phyloP scores from a whole-genome alignment of 2,797 vertebrate genomes.

The Pipistrellus pygmaeus region DNA sequence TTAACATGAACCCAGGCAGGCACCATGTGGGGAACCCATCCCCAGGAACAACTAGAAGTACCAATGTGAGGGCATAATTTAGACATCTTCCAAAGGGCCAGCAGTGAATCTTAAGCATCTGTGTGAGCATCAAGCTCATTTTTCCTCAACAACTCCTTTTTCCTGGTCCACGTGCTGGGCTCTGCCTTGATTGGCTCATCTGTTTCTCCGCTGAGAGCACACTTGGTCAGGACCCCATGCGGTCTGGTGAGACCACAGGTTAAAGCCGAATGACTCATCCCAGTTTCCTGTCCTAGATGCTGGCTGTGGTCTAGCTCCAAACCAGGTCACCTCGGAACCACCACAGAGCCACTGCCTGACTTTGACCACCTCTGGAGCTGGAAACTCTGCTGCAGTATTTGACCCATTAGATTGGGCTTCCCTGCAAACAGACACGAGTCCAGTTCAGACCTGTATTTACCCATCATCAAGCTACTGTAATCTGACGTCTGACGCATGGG shows the following conservation, averaged over 20 bases:
- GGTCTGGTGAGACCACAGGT: background rate
- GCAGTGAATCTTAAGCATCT: background rate
- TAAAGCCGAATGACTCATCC: background rate
- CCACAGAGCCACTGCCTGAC: background rate
- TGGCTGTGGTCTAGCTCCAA: background rate
- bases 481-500: background rate
- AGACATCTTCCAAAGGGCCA: background rate
- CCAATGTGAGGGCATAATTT: background rate
- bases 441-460: background rate
- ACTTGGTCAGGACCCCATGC: background rate
- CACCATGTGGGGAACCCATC: background rate
- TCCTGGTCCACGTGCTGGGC: background rate
- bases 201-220: background rate
- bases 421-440: background rate
- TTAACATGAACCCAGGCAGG: background rate
- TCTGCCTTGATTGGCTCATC: background rate
- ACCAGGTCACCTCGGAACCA: background rate
- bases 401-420: background rate
- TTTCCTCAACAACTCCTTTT: background rate
- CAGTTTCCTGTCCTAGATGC: background rate
- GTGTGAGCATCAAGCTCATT: background rate
- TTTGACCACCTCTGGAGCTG: background rate
- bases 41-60: background rate
- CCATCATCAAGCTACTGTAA: background rate
- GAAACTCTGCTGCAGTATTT: background rate